Evolutionary conservation across 2,888 invertebrate species (phyloP).

Genomic region (Idaea straminata): DNA sequence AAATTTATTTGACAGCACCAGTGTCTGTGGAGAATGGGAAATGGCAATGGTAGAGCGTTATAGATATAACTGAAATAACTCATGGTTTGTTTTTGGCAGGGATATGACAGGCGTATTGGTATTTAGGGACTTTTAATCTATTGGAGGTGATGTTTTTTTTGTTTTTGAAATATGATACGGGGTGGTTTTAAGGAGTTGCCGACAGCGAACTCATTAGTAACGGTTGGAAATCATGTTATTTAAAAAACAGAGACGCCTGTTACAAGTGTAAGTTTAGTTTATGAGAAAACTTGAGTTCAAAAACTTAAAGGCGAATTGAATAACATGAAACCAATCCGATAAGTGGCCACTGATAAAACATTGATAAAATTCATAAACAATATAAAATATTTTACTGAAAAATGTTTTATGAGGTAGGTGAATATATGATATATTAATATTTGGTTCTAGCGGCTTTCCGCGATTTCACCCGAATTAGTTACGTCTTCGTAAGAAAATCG

Average conservation of each 20-base stretch:
- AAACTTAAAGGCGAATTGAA: background rate
- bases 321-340: background rate
- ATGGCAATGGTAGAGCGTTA: slow-evolving; percentile 77
- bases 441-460: too few species aligned
- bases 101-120: slow-evolving; percentile 78
- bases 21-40: slow-evolving; percentile 80
- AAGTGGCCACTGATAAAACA: too few species aligned
- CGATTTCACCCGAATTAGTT: too few species aligned
- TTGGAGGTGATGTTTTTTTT: slow-evolving; percentile 61
- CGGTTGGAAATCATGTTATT: slow-evolving; percentile 68
- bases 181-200: slow-evolving; percentile 55
- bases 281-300: background rate
- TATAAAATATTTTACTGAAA: too few species aligned
- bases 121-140: slow-evolving; percentile 73
- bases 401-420: too few species aligned
- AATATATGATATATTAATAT: too few species aligned
- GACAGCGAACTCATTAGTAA: slow-evolving; percentile 61
- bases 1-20: slow-evolving; percentile 79
- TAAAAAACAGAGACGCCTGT: slow-evolving; percentile 39
- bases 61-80: slow-evolving; percentile 77
- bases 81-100: slow-evolving; percentile 80
- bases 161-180: slow-evolving; percentile 64
- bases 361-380: too few species aligned
- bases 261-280: slow-evolving; percentile 18
- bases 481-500: too few species aligned